Evolutionary conservation across 37 sponge, comb jelly and placozoan genomes (phyloP).

Genomic region (Bolinopsis microptera): DNA sequence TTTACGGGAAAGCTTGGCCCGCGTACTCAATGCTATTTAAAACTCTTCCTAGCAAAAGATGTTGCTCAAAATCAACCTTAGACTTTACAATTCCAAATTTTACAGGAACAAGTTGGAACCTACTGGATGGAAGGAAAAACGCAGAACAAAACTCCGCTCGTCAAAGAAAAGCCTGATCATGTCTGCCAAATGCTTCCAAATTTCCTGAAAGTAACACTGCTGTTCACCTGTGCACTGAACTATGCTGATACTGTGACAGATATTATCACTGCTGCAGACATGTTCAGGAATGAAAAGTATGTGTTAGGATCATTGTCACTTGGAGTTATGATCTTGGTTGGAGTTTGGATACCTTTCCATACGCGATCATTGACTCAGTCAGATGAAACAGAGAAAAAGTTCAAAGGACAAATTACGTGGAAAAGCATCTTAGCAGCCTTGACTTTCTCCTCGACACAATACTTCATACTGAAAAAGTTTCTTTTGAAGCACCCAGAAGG

Average conservation of each 20-base stretch:
- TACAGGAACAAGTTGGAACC: not conserved
- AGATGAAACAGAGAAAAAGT: not conserved
- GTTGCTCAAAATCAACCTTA: no score
- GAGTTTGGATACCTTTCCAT: not conserved
- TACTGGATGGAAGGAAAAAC: not conserved
- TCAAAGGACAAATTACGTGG: not conserved
- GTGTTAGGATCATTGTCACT: not conserved
- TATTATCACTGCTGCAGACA: not conserved
- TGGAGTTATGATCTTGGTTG: not conserved
- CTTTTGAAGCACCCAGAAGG: not conserved
- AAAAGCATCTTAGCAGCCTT: not conserved
- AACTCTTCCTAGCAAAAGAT: no score
- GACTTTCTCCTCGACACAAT: not conserved
- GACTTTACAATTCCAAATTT: no score
- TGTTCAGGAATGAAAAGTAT: not conserved
- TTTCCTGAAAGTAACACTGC: not conserved
- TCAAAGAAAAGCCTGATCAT: not conserved
- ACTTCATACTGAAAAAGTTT: slow-evolving; percentile 5
- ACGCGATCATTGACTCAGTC: not conserved
- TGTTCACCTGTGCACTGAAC: not conserved
- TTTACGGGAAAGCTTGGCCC: no score
- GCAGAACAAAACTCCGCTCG: not conserved
- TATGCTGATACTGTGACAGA: not conserved
- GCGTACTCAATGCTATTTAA: no score
- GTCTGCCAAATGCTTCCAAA: not conserved